Evolutionary conservation across 1,140 invertebrate genomes (phyloP).

Genomic region (Temnothorax longispinosus): DNA sequence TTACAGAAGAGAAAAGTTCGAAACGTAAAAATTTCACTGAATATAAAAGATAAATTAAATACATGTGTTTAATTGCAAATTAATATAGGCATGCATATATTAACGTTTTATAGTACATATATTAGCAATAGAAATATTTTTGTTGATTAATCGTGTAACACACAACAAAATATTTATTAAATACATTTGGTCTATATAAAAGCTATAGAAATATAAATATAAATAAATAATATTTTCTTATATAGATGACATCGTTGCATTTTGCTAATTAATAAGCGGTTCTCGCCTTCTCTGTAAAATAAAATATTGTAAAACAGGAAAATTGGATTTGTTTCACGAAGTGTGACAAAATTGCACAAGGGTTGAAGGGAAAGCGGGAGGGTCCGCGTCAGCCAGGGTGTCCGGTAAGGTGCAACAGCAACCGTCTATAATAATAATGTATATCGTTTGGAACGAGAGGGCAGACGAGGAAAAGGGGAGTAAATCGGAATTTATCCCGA

Average conservation of each 20-base stretch:
- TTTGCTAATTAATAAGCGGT: not conserved
- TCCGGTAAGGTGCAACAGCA: slow-evolving; percentile 35
- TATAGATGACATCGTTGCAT: not conserved
- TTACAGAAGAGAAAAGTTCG: not conserved
- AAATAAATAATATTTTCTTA: not conserved
- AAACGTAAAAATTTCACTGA: not conserved
- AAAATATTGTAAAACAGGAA: not conserved
- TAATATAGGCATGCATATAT: too few relatives aligned
- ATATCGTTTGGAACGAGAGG: not conserved
- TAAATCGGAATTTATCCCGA: slow-evolving; percentile 74
- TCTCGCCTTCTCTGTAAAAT: not conserved
- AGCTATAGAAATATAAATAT: not conserved
- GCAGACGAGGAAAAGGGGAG: slow-evolving; percentile 23
- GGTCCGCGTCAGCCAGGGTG: not conserved
- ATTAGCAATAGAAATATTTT: slow-evolving; percentile 1
- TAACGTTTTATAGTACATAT: not conserved
- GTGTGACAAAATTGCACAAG: not conserved
- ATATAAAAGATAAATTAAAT: not conserved
- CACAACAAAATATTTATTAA: not conserved
- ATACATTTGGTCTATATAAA: not conserved
- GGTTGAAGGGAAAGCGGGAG: not conserved
- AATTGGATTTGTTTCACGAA: not conserved
- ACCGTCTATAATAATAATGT: slow-evolving; percentile 31
- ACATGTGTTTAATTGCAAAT: not conserved
- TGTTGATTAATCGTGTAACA: not conserved